Evolutionary conservation across 2,113 vertebrate genomes (phyloP), one percentile per base, ranked within the genome.

Genomic region (Campylorhamphus procurvoides): DNA sequence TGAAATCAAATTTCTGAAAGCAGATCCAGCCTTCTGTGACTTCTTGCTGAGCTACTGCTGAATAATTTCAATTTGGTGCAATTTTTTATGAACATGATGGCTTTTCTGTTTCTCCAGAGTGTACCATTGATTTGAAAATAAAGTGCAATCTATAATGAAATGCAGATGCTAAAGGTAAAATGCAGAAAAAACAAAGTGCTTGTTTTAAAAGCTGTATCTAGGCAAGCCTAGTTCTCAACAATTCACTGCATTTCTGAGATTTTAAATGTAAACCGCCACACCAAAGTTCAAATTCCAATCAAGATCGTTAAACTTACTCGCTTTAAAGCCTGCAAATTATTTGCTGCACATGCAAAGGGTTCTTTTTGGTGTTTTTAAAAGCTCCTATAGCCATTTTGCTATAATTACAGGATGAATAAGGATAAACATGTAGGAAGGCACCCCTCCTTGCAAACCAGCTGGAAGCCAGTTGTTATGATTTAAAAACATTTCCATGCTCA

Each of bases 331-430:
- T 87, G 47, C 5, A 81, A 96, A 91, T 96, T 39, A 49, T 90
- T 91, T 93, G 7, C 22, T 73, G 23, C 9, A 25, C 8, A 44
- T 59, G 37, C 27, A 59, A 94, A 80, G 9, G 5, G 28, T 15
- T 60, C 19, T 74, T 93, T 87, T 62, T 24, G 12, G 33, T 72
- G 35, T 64, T 84, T 83, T 89, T 78, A 52, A 81, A 86, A 68
- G 73, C 60, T 88, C 19, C 64, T 78, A 23, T 9, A 52, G 13
- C 55, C 46, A 84, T 46, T 69, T 71, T 69, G 25, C 28, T 52
- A 27, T 92, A 95, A 96, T 96, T 93, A 90, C 83, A 75, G 90
- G 66, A 90, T 92, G 88, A 92, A 94, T 72, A 89, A 78, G 12
- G 35, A 93, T 95, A 92, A 95, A 90, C 35, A 75, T 12, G 60